These are phyloP conservation scores for Augochlora pura DNA, from an alignment of 1,140 invertebrate species.

Conservation along the genomic window DNA sequence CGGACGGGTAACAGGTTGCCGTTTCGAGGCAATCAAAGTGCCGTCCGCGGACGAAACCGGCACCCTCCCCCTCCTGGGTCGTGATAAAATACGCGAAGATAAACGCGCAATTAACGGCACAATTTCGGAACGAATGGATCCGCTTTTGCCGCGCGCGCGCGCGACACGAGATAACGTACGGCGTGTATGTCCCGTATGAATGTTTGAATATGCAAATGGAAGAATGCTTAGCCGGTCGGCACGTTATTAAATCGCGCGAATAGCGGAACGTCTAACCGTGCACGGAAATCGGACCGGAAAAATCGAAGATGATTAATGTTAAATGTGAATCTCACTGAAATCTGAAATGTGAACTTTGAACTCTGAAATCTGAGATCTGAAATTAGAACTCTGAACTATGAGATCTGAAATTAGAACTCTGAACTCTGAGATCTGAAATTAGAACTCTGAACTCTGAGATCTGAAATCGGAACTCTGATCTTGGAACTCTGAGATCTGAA, in stretches of 20 bases:
- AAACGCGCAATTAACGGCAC: conserved; percentile 50
- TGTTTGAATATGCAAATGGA: not conserved
- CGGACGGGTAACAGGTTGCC: conserved; percentile 29
- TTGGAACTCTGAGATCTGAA: no score
- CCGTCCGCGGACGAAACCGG: conserved; percentile 33
- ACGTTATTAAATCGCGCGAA: not conserved
- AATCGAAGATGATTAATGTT: not conserved
- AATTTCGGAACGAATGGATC: conserved; percentile 33
- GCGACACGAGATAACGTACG: conserved; percentile 36
- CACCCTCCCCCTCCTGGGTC: no score
- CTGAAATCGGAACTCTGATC: no score
- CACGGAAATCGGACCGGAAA: not conserved
- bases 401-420: no score
- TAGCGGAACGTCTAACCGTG: not conserved
- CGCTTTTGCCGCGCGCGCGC: conserved; percentile 8
- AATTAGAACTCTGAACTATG: no score
- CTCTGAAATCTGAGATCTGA: no score
- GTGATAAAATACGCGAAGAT: conserved; percentile 51
- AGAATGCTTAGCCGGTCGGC: not conserved
- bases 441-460: no score
- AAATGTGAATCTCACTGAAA: no score
- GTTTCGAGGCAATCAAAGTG: conserved; percentile 26
- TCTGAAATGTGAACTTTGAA: no score
- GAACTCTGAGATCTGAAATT: no score
- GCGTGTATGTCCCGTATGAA: not conserved